Evolutionary conservation across 2,797 vertebrate genomes (phyloP), one percentile per base, ranked within the genome.

Genomic region (Phalanger gymnotis): DNA sequence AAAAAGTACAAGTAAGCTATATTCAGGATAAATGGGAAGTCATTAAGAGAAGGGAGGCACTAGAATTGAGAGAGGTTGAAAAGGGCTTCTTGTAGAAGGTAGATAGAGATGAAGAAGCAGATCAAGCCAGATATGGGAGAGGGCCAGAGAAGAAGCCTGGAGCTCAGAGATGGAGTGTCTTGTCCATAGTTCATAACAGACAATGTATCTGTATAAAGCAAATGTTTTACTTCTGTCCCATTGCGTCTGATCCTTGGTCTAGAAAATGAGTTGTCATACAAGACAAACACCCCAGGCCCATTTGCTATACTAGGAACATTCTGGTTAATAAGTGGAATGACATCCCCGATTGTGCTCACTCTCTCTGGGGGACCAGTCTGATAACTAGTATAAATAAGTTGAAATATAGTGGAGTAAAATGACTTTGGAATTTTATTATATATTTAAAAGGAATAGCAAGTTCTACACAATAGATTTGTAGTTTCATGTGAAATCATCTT

Each of bases 141-240:
- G 4, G 40, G 14, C 34, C 34, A 73, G 40, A 27, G 28, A 81
- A 81, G 47, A 81, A 81, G n/a, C 22, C 30, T 14, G 14, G 9
- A 81, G 9, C 2, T 47, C 27, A 27, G 40, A 47, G n/a, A 73
- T 9, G 9, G 40, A 27, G 73, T 47, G 2, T 81, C 40, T 87
- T 87, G 25, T 87, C 25, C 40, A 10, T 47, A 47, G 54, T 93
- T 91, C 87, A 95, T 94, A 98, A 96, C 96, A 98, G 97, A 97
- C 92, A 91, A 92, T 94, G 58, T 53, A 91, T 40, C 96, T 96
- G 89, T 66, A 90, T 95, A 22, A 57, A 95, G 91, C 3, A 0
- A 96, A 90, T 97, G 94, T 96, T 94, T 97, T 94, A 95, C 66
- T 93, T 90, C 91, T 92, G 31, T 95, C 94, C 94, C 94, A 92